Conservation (phyloP, 2,888 invertebrate species). For the Brachyptera putata region DNA sequence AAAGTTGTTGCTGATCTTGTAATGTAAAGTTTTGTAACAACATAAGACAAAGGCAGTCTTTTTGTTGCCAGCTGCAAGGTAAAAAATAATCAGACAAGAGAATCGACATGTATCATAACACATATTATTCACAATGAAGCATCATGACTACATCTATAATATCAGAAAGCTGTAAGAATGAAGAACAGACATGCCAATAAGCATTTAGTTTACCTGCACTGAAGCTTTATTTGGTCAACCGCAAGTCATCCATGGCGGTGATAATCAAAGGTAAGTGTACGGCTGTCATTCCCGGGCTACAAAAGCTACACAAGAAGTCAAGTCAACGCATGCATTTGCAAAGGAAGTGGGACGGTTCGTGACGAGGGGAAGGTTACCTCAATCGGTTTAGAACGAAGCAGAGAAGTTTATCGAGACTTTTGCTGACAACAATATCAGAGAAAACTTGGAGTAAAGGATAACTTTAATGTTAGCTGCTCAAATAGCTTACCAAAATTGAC, state of each 20-base stretch:
- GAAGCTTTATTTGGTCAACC: conserved; percentile 32
- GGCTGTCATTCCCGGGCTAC: conserved; percentile 32
- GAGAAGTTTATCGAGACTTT: no score
- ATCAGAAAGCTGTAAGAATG: conserved; percentile 24
- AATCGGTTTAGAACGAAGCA: no score
- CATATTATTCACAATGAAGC: conserved; percentile 7
- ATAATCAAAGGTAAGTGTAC: conserved; percentile 31
- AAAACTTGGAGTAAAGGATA: no score
- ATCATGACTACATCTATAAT: conserved; percentile 19
- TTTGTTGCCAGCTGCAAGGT: conserved; percentile 30
- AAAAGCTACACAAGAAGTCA: conserved; percentile 30
- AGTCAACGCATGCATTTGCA: conserved; percentile 24
- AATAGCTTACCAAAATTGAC: no score
- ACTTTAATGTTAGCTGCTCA: no score
- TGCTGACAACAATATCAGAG: no score
- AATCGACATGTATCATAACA: no score
- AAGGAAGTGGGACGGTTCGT: conserved; percentile 11
- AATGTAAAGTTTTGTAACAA: conserved; percentile 31
- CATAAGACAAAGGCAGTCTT: conserved; percentile 20
- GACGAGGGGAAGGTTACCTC: not conserved
- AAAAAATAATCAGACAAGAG: conserved; percentile 18
- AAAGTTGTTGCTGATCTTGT: conserved; percentile 27
- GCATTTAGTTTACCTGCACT: conserved; percentile 32
- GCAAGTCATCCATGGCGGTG: conserved; percentile 34
- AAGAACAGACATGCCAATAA: conserved; percentile 28